A percentile compares a stretch with the other conserved stretches of the same genome.
These are phyloP conservation scores for Chelidonichthys spinosus DNA, from an alignment of 2,797 vertebrate genomes.

Conservation along the genomic window DNA sequence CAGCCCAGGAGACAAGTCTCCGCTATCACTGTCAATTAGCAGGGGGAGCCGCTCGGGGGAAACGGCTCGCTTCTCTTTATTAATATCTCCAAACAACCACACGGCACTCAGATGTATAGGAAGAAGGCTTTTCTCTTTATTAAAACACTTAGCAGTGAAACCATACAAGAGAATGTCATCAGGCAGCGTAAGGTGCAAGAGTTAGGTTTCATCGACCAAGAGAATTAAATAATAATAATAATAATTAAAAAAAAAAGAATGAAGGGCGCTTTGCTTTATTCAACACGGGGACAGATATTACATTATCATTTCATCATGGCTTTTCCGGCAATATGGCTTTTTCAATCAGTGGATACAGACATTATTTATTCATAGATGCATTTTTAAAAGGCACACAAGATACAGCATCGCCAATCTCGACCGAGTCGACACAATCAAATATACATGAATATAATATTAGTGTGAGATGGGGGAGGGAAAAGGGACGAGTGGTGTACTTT, in stretches of 20 bases:
- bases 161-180: conserved; percentile 60
- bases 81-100: conserved; percentile 71
- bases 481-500: conserved; percentile 34
- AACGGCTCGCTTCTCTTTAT: conserved; percentile 64
- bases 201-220: conserved; percentile 57
- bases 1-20: conserved; percentile 68
- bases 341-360: conserved; percentile 77
- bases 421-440: conserved; percentile 79
- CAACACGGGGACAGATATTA: conserved; percentile 76
- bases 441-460: conserved; percentile 74
- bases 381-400: conserved; percentile 83
- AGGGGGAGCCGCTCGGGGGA: conserved; percentile 41
- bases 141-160: conserved; percentile 72
- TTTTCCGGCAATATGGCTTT: conserved; percentile 51
- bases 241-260: conserved; percentile 3
- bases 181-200: conserved; percentile 54
- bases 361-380: conserved; percentile 82
- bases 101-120: conserved; percentile 56
- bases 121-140: conserved; percentile 68
- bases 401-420: conserved; percentile 75
- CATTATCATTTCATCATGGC: conserved; percentile 86
- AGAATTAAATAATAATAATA: conserved; percentile 22
- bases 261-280: conserved; percentile 73
- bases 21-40: conserved; percentile 79
- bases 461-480: conserved; percentile 19